Evolutionary conservation across 2,888 invertebrate genomes (phyloP), one percentile per base, ranked within the genome.

Genomic region (Selenia dentaria): DNA sequence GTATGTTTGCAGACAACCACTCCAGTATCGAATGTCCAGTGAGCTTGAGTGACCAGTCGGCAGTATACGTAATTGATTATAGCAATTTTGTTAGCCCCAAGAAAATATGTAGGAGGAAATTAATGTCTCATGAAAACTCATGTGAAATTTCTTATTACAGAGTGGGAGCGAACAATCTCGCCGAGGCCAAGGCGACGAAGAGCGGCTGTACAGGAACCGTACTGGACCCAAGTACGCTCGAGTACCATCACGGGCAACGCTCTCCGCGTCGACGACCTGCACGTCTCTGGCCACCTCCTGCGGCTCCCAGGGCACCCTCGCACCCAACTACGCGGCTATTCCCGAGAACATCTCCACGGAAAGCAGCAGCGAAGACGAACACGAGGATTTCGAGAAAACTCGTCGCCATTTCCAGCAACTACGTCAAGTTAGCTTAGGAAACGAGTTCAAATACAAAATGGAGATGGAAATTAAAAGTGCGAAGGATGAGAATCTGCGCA

Each of bases 401-500:
- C 81, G 93, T 12, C 92, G 92, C 43, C 92, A 91, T 66, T 93
- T 93, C 66, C 93, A 93, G 67, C 92, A 93, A 62, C 82, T 92
- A 51, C 91, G 93, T 40, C 92, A 93, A 62, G 91, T 93, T 51
- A 93, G 93, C 73, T 81, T 92, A 64, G 93, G 93, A 54, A 93
- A 93, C 76, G 92, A 92, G 57, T 93, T 92, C 61, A 93, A 91
- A 81, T 91, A 91, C 77, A 91, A 91, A 64, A 91, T 91, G 89
- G 93, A 93, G 76, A 93, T 93, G 93, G 93, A 93, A 74, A 93
- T 92, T 38, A 93, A 92, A 71, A 84, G 80, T 56, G 92, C 92
- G 18, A 92, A 92, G 58, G 91, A 92, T 39, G 93, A 92, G 63
- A 93, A 93, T 67, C 70, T 93, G 44, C 85, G 93, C 12, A 92